Percentiles rank a stretch among this genome's conserved stretches.
Conservation (phyloP, 35 echinoderm and acorn worm genomes). For the Acanthaster planci region DNA sequence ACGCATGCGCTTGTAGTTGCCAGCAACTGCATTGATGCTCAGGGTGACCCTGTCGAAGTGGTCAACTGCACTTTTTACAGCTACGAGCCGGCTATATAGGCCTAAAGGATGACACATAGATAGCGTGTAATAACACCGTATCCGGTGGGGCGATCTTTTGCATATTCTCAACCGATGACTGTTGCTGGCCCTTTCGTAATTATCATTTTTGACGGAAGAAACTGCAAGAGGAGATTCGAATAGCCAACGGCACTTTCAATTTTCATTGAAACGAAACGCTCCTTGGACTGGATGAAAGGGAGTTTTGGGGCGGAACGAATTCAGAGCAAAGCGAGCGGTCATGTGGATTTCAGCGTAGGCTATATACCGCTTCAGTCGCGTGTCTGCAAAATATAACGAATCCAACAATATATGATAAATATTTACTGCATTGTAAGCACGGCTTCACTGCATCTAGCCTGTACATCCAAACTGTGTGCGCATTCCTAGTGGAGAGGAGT, state of each 20-base stretch:
- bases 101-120: constrained; percentile 24
- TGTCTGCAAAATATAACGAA: neutral
- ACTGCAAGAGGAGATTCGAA: too few species aligned
- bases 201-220: neutral
- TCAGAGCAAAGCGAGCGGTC: neutral
- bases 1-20: too few species aligned
- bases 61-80: too few species aligned
- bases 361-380: neutral
- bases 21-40: too few species aligned
- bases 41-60: too few species aligned
- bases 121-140: neutral
- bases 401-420: neutral
- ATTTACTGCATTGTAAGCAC: constrained; percentile 3
- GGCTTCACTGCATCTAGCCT: constrained; percentile 3
- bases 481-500: neutral
- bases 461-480: neutral
- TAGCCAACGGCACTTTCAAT: neutral
- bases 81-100: neutral
- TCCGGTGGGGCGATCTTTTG: neutral
- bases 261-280: neutral
- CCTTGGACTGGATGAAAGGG: neutral
- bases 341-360: neutral
- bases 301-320: neutral
- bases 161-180: neutral
- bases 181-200: neutral